Conservation (phyloP, 2,797 vertebrate species). For the Meriones psammophilus region DNA sequence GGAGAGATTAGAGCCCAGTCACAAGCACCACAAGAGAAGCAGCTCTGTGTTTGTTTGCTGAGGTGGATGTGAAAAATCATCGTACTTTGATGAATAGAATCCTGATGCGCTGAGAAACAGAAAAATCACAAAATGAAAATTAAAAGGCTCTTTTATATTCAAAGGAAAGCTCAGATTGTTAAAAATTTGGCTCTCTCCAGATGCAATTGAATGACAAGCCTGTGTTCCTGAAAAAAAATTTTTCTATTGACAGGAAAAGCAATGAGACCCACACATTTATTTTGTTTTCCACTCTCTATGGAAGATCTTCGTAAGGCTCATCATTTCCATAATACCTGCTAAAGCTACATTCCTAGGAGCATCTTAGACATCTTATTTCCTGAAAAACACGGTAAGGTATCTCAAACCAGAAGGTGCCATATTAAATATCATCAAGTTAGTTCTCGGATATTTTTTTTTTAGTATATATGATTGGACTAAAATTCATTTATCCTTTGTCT, state of each 20-base stretch:
- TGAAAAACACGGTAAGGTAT: background rate
- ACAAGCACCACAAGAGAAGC: slow-evolving; percentile 25
- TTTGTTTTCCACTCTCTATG: background rate
- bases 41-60: slow-evolving; percentile 47
- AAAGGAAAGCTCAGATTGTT: slow-evolving; percentile 72
- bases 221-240: slow-evolving; percentile 22
- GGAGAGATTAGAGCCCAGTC: slow-evolving; percentile 79
- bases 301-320: slow-evolving; percentile 26
- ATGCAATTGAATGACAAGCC: slow-evolving; percentile 64
- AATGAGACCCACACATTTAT: slow-evolving; percentile 18
- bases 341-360: background rate
- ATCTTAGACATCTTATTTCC: slow-evolving; percentile 3
- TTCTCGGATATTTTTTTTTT: slow-evolving; percentile 44
- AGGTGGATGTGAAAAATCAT: slow-evolving; percentile 76
- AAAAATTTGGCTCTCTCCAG: slow-evolving; percentile 70
- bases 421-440: background rate
- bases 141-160: slow-evolving; percentile 64
- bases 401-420: background rate
- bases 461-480: background rate
- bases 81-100: slow-evolving; percentile 71
- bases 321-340: background rate
- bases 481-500: background rate
- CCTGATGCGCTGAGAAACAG: slow-evolving; percentile 57
- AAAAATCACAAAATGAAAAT: slow-evolving; percentile 70
- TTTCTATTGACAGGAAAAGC: background rate